Evolutionary conservation across 2,113 vertebrate genomes (phyloP), one percentile per base, ranked within the genome.

Genomic region (Leptosomus discolor): DNA sequence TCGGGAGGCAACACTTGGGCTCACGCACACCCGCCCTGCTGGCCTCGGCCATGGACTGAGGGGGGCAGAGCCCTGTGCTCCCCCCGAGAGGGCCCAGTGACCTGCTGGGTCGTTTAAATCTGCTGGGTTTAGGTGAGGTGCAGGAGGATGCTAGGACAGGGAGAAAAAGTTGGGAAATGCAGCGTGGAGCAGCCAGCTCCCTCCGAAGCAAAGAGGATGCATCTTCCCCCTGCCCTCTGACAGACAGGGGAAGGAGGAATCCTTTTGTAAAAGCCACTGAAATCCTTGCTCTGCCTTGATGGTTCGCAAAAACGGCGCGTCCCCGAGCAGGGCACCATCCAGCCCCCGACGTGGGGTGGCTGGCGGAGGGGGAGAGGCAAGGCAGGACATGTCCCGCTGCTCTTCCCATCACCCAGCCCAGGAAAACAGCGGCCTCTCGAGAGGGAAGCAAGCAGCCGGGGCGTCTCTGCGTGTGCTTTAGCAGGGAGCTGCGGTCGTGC

Each of bases 271-370:
- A 69, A 64, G 34, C 43, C 41, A 37, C 50, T 7, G 6, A 46
- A 90, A 64, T 53, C 57, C 37, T 22, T 8, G 34, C n/a, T 60
- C 26, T 56, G 69, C 76, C 22, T 56, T 20, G 10, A 21, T 0
- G 4, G 36, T 12, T 65, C 24, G 20, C n/a, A 41, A 54, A 51
- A 57, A 3, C 9, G 1, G 12, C 3, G 1, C 1, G 2, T 45
- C 34, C 41, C 21, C 2, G 4, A 41, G 58, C 15, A 32, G 36
- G 24, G 19, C 22, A 32, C 0, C 5, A 54, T 11, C 53, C 37
- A 53, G 43, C 12, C 60, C 11, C 4, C 15, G 67, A 30, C 6
- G 4, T 0, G 1, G 53, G 53, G 65, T 0, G 2, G 53, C 34
- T 30, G 43, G 43, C 2, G 1, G 69, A 11, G 30, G 14, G 39